phyloP scores from a whole-genome alignment of 2,888 invertebrate genomes.

The Dynastes maya region DNA sequence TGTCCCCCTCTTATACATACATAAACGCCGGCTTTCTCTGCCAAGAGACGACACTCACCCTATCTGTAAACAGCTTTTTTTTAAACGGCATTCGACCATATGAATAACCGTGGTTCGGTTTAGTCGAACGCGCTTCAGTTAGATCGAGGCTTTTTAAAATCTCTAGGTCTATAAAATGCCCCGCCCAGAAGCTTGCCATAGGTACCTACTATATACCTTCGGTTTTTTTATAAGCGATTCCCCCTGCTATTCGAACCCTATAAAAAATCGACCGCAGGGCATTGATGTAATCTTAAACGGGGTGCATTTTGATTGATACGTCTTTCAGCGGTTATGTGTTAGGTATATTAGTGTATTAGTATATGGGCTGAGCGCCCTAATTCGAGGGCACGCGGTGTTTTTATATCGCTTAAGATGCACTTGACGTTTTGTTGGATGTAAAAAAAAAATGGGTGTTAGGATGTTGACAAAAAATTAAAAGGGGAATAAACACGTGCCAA shows the following conservation, averaged over 20 bases:
- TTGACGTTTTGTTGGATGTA: not conserved
- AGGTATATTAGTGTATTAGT: not conserved
- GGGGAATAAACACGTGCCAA: not conserved
- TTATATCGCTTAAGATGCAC: not conserved
- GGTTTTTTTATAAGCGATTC: not conserved
- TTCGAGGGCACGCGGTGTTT: not conserved
- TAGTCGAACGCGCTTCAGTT: not conserved
- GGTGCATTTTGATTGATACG: not conserved
- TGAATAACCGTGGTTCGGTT: not conserved
- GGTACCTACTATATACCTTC: not conserved
- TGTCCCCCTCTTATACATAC: not conserved
- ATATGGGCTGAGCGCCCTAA: not conserved
- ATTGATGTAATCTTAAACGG: slow-evolving; percentile 11
- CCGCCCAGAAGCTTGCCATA: not conserved
- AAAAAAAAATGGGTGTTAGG: not conserved
- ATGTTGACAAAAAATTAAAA: not conserved
- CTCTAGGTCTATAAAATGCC: not conserved
- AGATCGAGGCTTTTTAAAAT: not conserved
- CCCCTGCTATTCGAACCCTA: slow-evolving; percentile 5
- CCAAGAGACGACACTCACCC: not conserved
- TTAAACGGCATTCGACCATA: not conserved
- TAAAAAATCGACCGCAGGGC: slow-evolving; percentile 3
- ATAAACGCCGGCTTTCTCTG: not conserved
- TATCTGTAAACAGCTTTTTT: not conserved
- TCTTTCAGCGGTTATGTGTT: not conserved